These are phyloP conservation scores for Strigamia crassipes DNA, from an alignment of 2,888 invertebrate species.

Conservation along the genomic window DNA sequence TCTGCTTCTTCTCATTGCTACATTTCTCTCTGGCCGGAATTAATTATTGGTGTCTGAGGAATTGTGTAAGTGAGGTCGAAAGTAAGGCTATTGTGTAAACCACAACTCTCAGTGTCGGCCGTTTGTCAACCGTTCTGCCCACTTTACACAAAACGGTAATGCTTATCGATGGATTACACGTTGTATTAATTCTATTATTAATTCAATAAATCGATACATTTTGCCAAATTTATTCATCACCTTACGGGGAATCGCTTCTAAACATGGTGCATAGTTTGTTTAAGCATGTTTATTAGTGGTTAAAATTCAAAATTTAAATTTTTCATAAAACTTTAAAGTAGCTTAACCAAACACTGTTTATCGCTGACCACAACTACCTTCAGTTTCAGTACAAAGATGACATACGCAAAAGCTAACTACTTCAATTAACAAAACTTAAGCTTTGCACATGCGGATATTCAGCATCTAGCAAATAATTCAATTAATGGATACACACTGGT, in stretches of 20 bases:
- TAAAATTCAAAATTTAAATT: background rate
- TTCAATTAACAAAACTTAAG: background rate
- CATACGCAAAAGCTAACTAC: background rate
- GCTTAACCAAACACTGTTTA: background rate
- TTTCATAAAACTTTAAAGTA: background rate
- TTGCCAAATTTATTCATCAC: background rate
- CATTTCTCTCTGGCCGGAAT: conserved; percentile 13
- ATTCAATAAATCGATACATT: background rate
- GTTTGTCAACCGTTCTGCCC: background rate
- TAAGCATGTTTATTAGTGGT: background rate
- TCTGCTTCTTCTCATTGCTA: background rate
- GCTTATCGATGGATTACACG: background rate
- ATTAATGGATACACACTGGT: background rate
- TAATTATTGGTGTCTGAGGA: conserved; percentile 35
- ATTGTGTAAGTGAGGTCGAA: conserved; percentile 35
- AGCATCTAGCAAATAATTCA: background rate
- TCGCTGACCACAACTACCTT: background rate
- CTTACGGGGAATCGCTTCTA: background rate
- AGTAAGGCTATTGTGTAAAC: conserved; percentile 28
- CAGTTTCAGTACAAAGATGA: background rate
- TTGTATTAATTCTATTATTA: background rate
- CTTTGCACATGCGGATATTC: background rate
- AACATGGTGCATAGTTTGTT: background rate
- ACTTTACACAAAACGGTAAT: background rate
- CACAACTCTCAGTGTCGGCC: conserved; percentile 28